Evolutionary conservation across 2,888 invertebrate species (phyloP).

Genomic region (Seira musarum): DNA sequence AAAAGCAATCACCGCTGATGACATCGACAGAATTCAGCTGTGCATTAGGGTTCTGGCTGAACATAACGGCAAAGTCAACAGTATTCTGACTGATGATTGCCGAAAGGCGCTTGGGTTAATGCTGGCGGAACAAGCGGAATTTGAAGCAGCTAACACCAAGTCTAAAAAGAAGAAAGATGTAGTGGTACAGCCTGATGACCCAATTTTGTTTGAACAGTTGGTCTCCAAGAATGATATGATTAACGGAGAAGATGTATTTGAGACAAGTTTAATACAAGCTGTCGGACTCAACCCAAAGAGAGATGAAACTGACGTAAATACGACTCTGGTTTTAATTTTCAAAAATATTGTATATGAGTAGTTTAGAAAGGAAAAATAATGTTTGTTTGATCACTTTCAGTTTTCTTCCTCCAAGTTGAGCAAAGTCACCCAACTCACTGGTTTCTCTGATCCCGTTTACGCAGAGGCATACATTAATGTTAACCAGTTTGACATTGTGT

Average conservation of each 20-base stretch:
- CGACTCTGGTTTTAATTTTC: too few relatives aligned
- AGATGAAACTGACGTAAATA: slow-evolving; percentile 73
- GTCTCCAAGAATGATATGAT: slow-evolving; percentile 79
- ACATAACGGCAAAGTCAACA: slow-evolving; percentile 74
- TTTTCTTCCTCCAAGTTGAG: slow-evolving; percentile 76
- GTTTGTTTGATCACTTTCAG: slow-evolving; percentile 37
- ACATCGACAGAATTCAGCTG: slow-evolving; percentile 89
- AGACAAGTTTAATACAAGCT: slow-evolving; percentile 92
- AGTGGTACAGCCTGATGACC: slow-evolving; percentile 88
- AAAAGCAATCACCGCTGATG: slow-evolving; percentile 95
- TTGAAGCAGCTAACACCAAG: slow-evolving; percentile 77
- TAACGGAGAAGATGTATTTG: slow-evolving; percentile 88
- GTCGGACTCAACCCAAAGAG: slow-evolving; percentile 78
- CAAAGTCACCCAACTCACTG: slow-evolving; percentile 95
- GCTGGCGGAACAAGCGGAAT: slow-evolving; percentile 85
- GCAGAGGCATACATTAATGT: slow-evolving; percentile 99
- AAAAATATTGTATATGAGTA: too few relatives aligned
- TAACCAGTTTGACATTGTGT: slow-evolving; percentile 98
- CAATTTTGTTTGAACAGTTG: slow-evolving; percentile 87
- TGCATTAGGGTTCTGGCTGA: slow-evolving; percentile 84
- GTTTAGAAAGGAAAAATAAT: too few relatives aligned
- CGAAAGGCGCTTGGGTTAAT: slow-evolving; percentile 86
- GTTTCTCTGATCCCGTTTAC: slow-evolving; percentile 99
- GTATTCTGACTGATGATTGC: slow-evolving; percentile 83
- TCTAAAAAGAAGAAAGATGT: slow-evolving; percentile 81